Percentiles rank a stretch among this genome's conserved stretches.
phyloP scores from a whole-genome alignment of 2,113 vertebrate species.

The Turnix velox region DNA sequence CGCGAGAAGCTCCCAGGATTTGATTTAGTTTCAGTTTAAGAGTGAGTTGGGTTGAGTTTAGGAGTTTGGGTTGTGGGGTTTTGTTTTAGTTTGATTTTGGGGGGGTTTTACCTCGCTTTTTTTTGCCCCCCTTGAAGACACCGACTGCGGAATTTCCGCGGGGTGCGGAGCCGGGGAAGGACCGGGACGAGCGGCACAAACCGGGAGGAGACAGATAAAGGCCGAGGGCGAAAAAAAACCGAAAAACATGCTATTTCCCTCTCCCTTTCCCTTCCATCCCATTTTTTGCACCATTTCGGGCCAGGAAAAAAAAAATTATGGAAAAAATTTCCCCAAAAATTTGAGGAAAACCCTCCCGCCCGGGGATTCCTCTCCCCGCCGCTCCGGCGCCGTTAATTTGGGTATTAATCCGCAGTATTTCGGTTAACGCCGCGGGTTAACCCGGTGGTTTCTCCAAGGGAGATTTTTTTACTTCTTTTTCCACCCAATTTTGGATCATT shows the following conservation, averaged over 20 bases:
- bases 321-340: background rate
- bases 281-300: background rate
- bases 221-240: background rate
- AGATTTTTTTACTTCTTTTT: background rate
- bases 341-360: fast-evolving
- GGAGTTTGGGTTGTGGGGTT: background rate
- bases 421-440: background rate
- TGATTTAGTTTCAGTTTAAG: fast-evolving
- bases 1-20: background rate
- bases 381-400: background rate
- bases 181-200: background rate
- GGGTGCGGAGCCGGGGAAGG: background rate
- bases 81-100: no score
- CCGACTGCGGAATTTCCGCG: background rate
- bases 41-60: background rate
- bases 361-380: background rate
- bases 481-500: background rate
- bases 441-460: background rate
- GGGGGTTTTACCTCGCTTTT: no score
- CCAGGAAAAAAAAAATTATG: background rate
- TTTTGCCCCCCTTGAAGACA: background rate
- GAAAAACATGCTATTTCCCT: no score
- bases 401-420: background rate
- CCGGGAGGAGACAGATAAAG: background rate
- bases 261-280: no score